These are phyloP conservation scores for Anthonomus grandis DNA, from an alignment of 1,140 invertebrate genomes.

Conservation along the genomic window DNA sequence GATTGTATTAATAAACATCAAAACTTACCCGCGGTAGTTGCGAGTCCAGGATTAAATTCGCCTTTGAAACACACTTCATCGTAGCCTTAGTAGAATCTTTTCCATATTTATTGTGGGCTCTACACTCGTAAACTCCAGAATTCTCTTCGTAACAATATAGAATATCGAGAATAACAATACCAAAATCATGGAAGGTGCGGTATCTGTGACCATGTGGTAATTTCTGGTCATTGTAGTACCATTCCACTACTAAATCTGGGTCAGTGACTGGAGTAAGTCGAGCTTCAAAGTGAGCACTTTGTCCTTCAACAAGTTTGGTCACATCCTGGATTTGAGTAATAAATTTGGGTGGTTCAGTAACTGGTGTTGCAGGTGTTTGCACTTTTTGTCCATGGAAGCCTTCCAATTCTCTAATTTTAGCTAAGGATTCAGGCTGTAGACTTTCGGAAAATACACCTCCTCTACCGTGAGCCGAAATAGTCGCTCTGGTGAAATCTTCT, in stretches of 20 bases:
- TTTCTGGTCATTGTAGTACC: conserved; percentile 93
- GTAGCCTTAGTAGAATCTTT: conserved; percentile 81
- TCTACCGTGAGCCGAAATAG: conserved; percentile 77
- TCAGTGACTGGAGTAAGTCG: conserved; percentile 86
- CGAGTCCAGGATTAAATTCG: conserved; percentile 90
- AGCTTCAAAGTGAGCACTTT: conserved; percentile 92
- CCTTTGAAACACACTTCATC: conserved; percentile 83
- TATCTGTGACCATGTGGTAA: conserved; percentile 90
- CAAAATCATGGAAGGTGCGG: conserved; percentile 95
- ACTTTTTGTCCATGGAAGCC: conserved; percentile 62
- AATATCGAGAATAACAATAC: conserved; percentile 93
- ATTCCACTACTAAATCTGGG: conserved; percentile 90
- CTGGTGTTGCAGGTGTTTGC: conserved; percentile 60
- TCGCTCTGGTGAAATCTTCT: conserved; percentile 81
- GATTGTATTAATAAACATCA: not conserved
- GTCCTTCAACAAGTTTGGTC: conserved; percentile 82
- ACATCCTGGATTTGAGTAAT: conserved; percentile 82
- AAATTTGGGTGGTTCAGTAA: conserved; percentile 83
- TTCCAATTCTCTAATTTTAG: conserved; percentile 86
- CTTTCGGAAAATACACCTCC: conserved; percentile 90
- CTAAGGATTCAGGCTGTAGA: conserved; percentile 90
- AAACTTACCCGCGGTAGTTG: conserved; percentile 79
- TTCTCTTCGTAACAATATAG: conserved; percentile 97
- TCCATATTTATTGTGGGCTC: conserved; percentile 90
- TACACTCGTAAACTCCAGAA: conserved; percentile 88